Conservation (phyloP, 1,140 invertebrate species). For the Aphelenchoides besseyi region DNA sequence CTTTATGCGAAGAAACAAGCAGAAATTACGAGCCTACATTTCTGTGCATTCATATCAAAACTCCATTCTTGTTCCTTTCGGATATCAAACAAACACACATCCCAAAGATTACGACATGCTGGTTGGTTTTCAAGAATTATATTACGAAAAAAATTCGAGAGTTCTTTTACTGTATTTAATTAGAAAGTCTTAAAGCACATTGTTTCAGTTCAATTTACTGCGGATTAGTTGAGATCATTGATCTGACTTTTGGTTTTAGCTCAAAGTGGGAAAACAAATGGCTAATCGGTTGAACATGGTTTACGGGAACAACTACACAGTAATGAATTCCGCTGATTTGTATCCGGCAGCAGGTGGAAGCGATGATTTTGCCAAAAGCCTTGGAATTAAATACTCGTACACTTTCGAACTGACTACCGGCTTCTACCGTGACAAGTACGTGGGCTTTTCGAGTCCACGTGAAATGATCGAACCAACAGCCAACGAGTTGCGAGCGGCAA, state of each 20-base stretch:
- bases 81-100: conserved; percentile 57
- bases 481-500: conserved; percentile 17
- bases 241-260: too few relatives aligned
- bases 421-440: conserved; percentile 15
- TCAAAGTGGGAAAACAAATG: conserved; percentile 32
- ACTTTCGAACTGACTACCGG: conserved; percentile 63
- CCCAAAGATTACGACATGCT: conserved; percentile 62
- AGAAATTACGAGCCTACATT: conserved; percentile 48
- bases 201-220: too few relatives aligned
- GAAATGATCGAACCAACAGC: conserved; percentile 21
- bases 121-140: too few relatives aligned
- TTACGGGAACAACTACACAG: conserved; percentile 39
- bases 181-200: too few relatives aligned
- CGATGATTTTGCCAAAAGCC: conserved; percentile 63
- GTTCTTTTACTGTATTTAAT: too few relatives aligned
- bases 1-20: conserved; percentile 33
- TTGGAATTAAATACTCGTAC: conserved; percentile 64
- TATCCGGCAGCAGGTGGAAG: conserved; percentile 52
- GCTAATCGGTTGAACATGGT: conserved; percentile 38
- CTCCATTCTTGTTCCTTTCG: conserved; percentile 65
- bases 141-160: too few relatives aligned
- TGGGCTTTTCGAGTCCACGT: conserved; percentile 19
- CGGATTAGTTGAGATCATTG: too few relatives aligned
- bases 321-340: conserved; percentile 45
- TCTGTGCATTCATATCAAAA: conserved; percentile 61